phyloP scores from a whole-genome alignment of 2,888 invertebrate species.

The Metopia argyrocephala region DNA sequence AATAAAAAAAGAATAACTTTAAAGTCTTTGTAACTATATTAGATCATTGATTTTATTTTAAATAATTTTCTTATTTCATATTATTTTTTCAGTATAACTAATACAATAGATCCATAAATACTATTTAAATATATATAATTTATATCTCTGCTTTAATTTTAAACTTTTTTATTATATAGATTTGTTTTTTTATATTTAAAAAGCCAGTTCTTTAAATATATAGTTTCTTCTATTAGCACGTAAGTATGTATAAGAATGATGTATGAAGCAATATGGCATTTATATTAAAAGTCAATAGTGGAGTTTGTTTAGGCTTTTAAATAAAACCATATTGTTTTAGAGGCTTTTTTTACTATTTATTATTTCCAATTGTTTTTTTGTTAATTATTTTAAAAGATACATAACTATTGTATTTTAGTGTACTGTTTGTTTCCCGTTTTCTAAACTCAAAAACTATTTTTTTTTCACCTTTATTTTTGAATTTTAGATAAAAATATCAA shows the following conservation, averaged over 20 bases:
- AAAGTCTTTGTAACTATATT: constrained; percentile 27
- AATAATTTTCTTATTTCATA: constrained; percentile 16
- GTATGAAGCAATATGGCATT: background rate
- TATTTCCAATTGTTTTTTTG: constrained; percentile 8
- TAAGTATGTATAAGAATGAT: background rate
- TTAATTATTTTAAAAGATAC: constrained; percentile 26
- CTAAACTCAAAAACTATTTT: constrained; percentile 53
- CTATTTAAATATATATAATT: constrained; percentile 10
- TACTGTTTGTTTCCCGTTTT: constrained; percentile 15
- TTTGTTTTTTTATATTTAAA: constrained; percentile 12
- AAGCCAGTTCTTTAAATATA: constrained; percentile 42
- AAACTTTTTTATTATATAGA: constrained; percentile 2
- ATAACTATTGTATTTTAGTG: constrained; percentile 31
- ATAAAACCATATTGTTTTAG: background rate
- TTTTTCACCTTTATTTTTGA: background rate
- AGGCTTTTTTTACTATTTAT: background rate
- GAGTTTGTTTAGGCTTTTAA: background rate
- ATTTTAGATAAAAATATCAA: constrained; percentile 14
- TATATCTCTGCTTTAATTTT: constrained; percentile 29
- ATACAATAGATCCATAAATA: constrained; percentile 56
- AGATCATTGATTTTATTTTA: constrained; percentile 28
- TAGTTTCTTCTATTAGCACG: background rate
- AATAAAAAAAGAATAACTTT: background rate
- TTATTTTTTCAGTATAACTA: constrained; percentile 33
- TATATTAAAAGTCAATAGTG: background rate